Evolutionary conservation across 2,888 invertebrate genomes (phyloP).

Genomic region (Julus scanicus): DNA sequence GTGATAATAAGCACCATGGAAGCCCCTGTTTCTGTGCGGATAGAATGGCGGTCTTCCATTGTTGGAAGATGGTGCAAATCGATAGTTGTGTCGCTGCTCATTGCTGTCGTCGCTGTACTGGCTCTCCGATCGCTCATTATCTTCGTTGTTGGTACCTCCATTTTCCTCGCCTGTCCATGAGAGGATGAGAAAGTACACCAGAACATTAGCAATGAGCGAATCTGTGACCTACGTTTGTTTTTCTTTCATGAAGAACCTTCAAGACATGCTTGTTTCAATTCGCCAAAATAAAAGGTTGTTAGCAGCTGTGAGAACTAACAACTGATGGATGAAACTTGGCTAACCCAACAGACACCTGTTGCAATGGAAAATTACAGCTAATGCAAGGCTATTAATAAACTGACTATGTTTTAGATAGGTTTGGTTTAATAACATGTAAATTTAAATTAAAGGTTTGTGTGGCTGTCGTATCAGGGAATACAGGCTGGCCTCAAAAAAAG

Average conservation of each 20-base stretch:
- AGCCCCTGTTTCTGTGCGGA: constrained; percentile 37
- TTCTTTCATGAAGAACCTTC: too few relatives aligned
- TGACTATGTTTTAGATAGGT: neutral
- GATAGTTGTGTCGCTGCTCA: neutral
- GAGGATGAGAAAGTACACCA: neutral
- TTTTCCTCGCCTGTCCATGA: constrained; percentile 19
- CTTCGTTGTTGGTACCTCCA: constrained; percentile 7
- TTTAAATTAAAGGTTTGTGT: too few relatives aligned
- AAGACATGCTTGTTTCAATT: too few relatives aligned
- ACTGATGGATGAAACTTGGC: neutral
- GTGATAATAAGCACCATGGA: neutral
- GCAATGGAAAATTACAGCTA: neutral
- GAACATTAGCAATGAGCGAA: neutral
- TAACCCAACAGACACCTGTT: neutral
- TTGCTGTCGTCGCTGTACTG: constrained; percentile 9
- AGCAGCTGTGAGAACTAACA: neutral
- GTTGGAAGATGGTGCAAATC: neutral
- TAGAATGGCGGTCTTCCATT: constrained; percentile 6
- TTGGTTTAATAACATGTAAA: too few relatives aligned
- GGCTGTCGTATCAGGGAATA: neutral
- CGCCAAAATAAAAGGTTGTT: neutral
- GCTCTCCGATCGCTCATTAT: neutral
- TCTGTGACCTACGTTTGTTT: neutral
- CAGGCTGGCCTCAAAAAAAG: too few relatives aligned
- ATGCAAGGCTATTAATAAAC: neutral